phyloP scores from a whole-genome alignment of 1,140 invertebrate genomes.

The Pygmarrhopalites habei region DNA sequence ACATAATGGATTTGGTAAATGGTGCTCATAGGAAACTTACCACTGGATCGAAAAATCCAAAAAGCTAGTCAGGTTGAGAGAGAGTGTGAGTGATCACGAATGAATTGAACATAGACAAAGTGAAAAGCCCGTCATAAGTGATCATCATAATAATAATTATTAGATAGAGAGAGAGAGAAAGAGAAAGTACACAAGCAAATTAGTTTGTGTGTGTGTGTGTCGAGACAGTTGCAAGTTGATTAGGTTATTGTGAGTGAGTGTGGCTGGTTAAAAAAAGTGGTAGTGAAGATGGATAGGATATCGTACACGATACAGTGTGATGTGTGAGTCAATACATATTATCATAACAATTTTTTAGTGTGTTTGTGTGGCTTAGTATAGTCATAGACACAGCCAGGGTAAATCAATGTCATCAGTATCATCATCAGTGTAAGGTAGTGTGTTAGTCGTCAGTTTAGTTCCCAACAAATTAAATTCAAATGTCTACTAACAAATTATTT shows the following conservation, averaged over 20 bases:
- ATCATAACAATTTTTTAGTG: too few species aligned
- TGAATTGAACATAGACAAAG: conserved; percentile 8
- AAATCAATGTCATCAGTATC: too few species aligned
- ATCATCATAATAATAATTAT: conserved; percentile 12
- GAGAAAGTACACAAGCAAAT: conserved; percentile 1
- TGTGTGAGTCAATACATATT: too few species aligned
- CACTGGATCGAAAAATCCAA: conserved; percentile 38
- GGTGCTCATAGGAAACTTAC: conserved; percentile 22
- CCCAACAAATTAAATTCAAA: background rate
- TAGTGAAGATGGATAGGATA: background rate
- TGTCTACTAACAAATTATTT: conserved; percentile 4
- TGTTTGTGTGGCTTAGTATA: too few species aligned
- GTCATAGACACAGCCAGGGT: too few species aligned
- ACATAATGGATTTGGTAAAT: too few species aligned
- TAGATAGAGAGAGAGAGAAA: conserved; percentile 14
- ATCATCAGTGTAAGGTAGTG: too few species aligned
- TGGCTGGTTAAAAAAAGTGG: background rate
- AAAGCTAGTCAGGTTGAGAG: conserved; percentile 19
- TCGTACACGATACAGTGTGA: too few species aligned
- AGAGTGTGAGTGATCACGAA: conserved; percentile 6
- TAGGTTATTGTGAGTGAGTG: background rate
- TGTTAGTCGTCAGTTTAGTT: background rate
- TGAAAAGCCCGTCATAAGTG: background rate
- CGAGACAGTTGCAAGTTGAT: too few species aligned
- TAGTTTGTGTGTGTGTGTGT: background rate